Conservation (phyloP, 2,888 invertebrate species). For the Stenodera caucasica region DNA sequence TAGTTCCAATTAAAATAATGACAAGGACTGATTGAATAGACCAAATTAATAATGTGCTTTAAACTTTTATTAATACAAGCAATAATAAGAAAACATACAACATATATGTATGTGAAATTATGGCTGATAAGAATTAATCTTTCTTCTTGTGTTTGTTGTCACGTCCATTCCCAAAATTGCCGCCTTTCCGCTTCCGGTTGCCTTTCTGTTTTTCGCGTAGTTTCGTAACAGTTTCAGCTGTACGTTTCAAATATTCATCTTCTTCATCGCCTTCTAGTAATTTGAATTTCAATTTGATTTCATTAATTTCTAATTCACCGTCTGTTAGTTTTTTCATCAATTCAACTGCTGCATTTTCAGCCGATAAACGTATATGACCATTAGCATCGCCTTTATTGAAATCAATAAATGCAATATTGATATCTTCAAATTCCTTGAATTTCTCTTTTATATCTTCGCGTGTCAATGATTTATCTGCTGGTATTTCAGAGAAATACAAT, state of each 20-base stretch:
- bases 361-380: slow-evolving; percentile 72
- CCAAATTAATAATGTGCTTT: no score
- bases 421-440: slow-evolving; percentile 62
- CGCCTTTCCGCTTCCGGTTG: slow-evolving; percentile 47
- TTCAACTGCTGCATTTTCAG: slow-evolving; percentile 69
- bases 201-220: slow-evolving; percentile 57
- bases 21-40: no score
- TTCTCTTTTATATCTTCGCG: slow-evolving; percentile 76
- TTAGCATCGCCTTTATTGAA: slow-evolving; percentile 73
- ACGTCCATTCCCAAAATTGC: slow-evolving; percentile 43
- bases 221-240: slow-evolving; percentile 61
- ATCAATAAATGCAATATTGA: slow-evolving; percentile 73
- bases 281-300: slow-evolving; percentile 58
- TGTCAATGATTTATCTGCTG: slow-evolving; percentile 59
- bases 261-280: slow-evolving; percentile 74
- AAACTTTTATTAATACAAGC: no score
- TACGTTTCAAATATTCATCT: slow-evolving; percentile 65
- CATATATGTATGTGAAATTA: not conserved
- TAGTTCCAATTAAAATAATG: no score
- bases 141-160: slow-evolving; percentile 29
- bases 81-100: no score
- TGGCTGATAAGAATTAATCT: not conserved
- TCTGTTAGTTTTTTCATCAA: slow-evolving; percentile 64
- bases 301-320: slow-evolving; percentile 52
- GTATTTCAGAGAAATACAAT: slow-evolving; percentile 68